Conservation (phyloP, 2,113 vertebrate genomes). For the Dicaeum eximium region DNA sequence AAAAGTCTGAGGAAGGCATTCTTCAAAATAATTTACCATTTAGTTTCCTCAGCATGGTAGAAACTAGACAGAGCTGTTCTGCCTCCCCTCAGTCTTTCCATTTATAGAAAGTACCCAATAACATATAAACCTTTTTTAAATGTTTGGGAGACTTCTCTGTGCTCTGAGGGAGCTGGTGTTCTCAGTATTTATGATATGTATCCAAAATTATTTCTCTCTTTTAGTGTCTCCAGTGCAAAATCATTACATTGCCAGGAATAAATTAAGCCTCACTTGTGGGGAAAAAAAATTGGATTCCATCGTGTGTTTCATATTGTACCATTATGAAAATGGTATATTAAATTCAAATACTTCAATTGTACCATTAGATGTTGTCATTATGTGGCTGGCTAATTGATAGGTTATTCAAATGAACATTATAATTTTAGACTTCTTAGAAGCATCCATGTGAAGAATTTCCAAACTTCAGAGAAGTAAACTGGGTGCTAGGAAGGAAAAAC, state of each 20-base stretch:
- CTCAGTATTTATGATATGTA: background rate
- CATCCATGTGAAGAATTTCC: background rate
- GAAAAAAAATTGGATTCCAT: background rate
- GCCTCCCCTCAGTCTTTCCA: background rate
- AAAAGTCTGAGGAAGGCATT: background rate
- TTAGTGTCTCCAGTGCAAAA: background rate
- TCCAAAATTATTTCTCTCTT: background rate
- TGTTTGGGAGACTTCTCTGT: background rate
- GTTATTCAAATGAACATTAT: slow-evolving; percentile 41
- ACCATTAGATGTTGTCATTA: slow-evolving; percentile 46
- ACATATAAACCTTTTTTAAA: background rate
- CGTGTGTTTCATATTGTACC: background rate
- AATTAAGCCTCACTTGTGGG: background rate
- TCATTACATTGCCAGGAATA: background rate
- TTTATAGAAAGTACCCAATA: background rate
- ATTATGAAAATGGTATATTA: slow-evolving; percentile 41
- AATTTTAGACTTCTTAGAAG: slow-evolving; percentile 43
- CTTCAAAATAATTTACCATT: background rate
- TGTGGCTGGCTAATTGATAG: slow-evolving; percentile 54
- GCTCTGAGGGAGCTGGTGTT: background rate
- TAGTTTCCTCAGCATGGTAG: background rate
- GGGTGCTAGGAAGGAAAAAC: slow-evolving; percentile 19
- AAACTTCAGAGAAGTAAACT: background rate
- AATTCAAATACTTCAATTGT: slow-evolving; percentile 41
- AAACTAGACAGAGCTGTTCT: background rate